Evolutionary conservation across 2,797 vertebrate genomes (phyloP).

Genomic region (Enteromius mattozi): DNA sequence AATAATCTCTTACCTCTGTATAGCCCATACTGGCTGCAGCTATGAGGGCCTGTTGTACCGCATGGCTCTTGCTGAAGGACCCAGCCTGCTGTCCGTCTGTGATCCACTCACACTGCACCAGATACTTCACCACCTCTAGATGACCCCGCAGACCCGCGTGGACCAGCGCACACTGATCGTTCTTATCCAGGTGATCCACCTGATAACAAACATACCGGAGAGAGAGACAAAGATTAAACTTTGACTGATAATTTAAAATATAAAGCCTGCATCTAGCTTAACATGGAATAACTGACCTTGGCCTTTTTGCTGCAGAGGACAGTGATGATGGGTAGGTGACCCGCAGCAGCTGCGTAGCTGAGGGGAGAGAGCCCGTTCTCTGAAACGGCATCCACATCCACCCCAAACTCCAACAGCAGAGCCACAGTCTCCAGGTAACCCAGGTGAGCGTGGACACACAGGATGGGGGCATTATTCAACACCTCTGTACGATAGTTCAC

Average conservation of each 20-base stretch:
- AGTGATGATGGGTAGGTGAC: slow-evolving; percentile 86
- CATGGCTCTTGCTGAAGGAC: slow-evolving; percentile 88
- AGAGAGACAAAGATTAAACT: neutral
- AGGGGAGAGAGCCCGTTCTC: slow-evolving; percentile 91
- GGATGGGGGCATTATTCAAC: slow-evolving; percentile 89
- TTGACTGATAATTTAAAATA: neutral
- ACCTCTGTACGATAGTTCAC: slow-evolving; percentile 91
- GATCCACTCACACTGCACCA: slow-evolving; percentile 91
- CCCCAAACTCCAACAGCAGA: slow-evolving; percentile 91
- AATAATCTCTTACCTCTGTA: slow-evolving; percentile 80
- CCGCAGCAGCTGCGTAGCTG: slow-evolving; percentile 91
- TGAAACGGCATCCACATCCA: slow-evolving; percentile 88
- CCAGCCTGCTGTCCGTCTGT: slow-evolving; percentile 85
- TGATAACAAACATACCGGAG: slow-evolving; percentile 57
- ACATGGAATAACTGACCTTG: slow-evolving; percentile 79
- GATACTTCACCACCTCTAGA: slow-evolving; percentile 89
- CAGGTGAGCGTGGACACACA: slow-evolving; percentile 94
- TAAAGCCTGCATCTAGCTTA: no score
- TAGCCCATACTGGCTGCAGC: slow-evolving; percentile 95
- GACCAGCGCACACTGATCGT: slow-evolving; percentile 91
- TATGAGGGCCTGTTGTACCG: slow-evolving; percentile 92
- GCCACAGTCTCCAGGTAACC: slow-evolving; percentile 91
- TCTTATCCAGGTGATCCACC: slow-evolving; percentile 94
- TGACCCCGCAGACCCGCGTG: slow-evolving; percentile 90
- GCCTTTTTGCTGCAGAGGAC: slow-evolving; percentile 88